Conservation (phyloP, 2,797 vertebrate genomes). For the Luscinia megarhynchos region DNA sequence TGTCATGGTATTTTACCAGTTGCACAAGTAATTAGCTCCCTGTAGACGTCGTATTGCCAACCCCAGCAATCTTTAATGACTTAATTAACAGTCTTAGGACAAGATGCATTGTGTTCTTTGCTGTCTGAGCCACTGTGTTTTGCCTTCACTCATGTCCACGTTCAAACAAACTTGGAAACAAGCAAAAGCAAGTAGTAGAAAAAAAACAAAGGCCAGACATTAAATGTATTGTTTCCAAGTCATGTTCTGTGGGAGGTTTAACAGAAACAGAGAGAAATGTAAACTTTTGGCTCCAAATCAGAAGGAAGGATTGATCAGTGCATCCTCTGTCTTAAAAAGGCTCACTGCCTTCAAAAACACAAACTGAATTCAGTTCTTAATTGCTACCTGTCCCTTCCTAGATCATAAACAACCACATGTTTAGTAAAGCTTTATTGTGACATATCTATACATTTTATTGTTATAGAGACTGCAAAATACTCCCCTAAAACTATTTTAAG, state of each 20-base stretch:
- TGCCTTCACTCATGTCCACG: fast-evolving
- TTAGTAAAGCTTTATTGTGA: background rate
- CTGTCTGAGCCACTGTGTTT: background rate
- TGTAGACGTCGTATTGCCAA: slow-evolving; percentile 23
- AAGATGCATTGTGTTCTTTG: background rate
- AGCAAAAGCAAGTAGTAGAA: background rate
- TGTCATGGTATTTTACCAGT: slow-evolving; percentile 48
- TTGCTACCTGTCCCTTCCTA: background rate
- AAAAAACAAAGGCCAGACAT: background rate
- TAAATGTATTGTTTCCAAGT: background rate
- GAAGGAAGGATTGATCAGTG: background rate
- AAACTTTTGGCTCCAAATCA: background rate
- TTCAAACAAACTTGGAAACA: background rate
- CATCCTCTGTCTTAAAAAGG: background rate
- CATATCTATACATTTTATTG: background rate
- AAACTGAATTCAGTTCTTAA: background rate
- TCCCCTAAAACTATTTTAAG: background rate
- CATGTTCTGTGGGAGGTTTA: background rate
- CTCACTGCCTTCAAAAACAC: background rate
- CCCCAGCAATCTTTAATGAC: background rate
- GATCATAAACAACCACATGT: background rate
- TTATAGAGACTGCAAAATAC: slow-evolving; percentile 14
- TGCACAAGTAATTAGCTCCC: slow-evolving; percentile 53
- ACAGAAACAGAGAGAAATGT: background rate
- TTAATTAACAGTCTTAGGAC: slow-evolving; percentile 28